phyloP scores from a whole-genome alignment of 2,888 invertebrate species.

The Eubasilissa splendida region DNA sequence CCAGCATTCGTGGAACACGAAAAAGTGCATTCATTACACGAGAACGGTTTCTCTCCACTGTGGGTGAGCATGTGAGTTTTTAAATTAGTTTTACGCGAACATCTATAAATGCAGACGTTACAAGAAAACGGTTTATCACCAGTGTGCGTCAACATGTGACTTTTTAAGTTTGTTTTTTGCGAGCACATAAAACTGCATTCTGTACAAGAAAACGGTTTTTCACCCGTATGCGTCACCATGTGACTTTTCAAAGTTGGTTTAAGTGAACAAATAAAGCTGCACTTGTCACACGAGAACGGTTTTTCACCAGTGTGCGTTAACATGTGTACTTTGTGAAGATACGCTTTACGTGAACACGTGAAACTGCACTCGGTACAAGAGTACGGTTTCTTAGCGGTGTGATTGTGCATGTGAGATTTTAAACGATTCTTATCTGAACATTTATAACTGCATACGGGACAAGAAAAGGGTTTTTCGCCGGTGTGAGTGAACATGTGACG shows the following conservation, averaged over 20 bases:
- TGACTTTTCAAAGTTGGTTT: slow-evolving; percentile 8
- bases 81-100: background rate
- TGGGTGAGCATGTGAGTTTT: slow-evolving; percentile 10
- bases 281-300: background rate
- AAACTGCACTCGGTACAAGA: background rate
- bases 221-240: slow-evolving; percentile 13
- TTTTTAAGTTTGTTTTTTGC: background rate
- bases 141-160: slow-evolving; percentile 17
- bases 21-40: background rate
- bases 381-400: background rate
- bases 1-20: background rate
- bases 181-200: background rate
- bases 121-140: background rate
- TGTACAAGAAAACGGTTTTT: slow-evolving; percentile 1
- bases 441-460: background rate
- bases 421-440: background rate
- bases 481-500: slow-evolving; percentile 6
- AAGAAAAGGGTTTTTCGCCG: background rate
- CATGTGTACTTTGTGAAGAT: background rate
- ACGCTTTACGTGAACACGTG: background rate
- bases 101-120: background rate
- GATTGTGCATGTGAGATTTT: background rate
- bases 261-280: background rate
- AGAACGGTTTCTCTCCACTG: background rate
- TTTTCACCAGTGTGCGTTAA: slow-evolving; percentile 9